Conservation (phyloP, 2,797 vertebrate species). For the Meriones psammophilus region DNA sequence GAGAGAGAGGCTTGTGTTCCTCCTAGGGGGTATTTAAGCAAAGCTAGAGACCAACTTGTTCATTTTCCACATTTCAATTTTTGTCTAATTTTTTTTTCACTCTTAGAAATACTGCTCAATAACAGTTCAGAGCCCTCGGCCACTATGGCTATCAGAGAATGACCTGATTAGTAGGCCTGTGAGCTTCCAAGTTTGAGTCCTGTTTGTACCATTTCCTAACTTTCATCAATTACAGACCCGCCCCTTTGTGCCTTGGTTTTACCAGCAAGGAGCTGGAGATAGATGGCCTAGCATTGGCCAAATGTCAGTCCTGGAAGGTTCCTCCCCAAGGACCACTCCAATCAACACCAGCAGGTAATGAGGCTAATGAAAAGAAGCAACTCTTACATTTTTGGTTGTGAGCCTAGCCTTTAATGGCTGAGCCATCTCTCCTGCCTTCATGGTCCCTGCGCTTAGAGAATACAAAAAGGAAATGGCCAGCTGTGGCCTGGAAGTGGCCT, state of each 20-base stretch:
- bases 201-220: not conserved
- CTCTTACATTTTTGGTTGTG: too few relatives aligned
- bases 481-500: not conserved
- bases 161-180: not conserved
- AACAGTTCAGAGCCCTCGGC: not conserved
- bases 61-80: constrained; percentile 33
- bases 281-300: not conserved
- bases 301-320: not conserved
- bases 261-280: not conserved
- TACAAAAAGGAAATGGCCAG: not conserved
- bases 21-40: not conserved
- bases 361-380: not conserved
- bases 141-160: not conserved
- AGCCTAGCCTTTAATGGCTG: too few relatives aligned
- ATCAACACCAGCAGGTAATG: not conserved
- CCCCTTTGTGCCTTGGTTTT: not conserved
- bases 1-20: not conserved
- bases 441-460: not conserved
- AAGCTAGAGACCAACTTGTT: not conserved
- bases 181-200: not conserved
- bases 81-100: not conserved
- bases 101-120: not conserved
- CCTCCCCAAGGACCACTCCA: not conserved
- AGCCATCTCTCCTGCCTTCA: too few relatives aligned
- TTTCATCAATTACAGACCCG: not conserved